A percentile compares a stretch with the other conserved stretches of the same genome.
Conservation (phyloP, 92 coral and sea anemone genomes). For the Bergia puertoricense region DNA sequence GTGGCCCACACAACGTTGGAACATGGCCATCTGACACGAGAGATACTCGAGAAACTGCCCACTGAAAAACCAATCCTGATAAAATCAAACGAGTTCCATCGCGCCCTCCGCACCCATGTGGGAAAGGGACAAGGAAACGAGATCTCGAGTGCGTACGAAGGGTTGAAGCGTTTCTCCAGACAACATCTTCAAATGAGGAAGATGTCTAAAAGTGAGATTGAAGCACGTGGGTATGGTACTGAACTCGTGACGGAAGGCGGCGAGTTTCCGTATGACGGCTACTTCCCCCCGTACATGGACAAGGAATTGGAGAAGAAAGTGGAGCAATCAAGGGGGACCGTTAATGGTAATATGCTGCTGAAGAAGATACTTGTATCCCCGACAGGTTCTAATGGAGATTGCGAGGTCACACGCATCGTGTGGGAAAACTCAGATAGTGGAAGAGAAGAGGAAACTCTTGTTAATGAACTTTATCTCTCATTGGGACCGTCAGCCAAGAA, state of each 20-base stretch:
- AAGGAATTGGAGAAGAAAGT: slow-evolving; percentile 20
- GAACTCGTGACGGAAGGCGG: slow-evolving; percentile 18
- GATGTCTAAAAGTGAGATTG: slow-evolving; percentile 24
- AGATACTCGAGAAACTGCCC: slow-evolving; percentile 7
- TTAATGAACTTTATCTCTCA: slow-evolving; percentile 16
- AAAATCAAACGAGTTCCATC: slow-evolving; percentile 14
- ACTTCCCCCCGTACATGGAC: slow-evolving; percentile 36
- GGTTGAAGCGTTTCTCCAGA: slow-evolving; percentile 14
- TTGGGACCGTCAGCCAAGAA: slow-evolving; percentile 18
- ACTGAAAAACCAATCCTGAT: slow-evolving; percentile 20
- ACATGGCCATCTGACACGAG: slow-evolving; percentile 14
- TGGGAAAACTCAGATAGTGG: slow-evolving; percentile 8
- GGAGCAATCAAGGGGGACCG: slow-evolving; percentile 13
- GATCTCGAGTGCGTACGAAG: slow-evolving; percentile 26
- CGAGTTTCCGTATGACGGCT: slow-evolving; percentile 23
- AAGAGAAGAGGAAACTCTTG: not conserved
- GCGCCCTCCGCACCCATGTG: slow-evolving; percentile 30
- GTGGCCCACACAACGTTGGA: no score
- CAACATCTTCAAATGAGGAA: slow-evolving; percentile 20
- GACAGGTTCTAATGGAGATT: slow-evolving; percentile 23
- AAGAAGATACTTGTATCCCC: slow-evolving; percentile 30
- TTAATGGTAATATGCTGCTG: slow-evolving; percentile 25
- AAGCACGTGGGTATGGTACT: slow-evolving; percentile 9
- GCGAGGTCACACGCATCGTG: slow-evolving; percentile 26
- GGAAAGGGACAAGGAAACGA: slow-evolving; percentile 7